These are phyloP conservation scores for Gopherus evgoodei DNA, from an alignment of 2,113 vertebrate genomes.

Conservation along the genomic window DNA sequence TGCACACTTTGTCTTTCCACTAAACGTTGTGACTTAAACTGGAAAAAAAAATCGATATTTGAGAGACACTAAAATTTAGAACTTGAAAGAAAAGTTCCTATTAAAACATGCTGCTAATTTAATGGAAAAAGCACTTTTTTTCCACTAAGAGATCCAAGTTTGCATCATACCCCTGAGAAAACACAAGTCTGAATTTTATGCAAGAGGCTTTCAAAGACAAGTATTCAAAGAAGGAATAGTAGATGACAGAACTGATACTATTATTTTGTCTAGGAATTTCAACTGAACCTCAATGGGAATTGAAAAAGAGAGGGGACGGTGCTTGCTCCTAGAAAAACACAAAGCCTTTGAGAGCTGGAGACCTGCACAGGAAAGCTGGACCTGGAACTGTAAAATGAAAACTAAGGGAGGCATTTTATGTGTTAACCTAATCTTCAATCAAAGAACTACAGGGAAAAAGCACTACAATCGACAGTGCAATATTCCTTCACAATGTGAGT, in stretches of 20 bases:
- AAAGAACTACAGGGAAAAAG: slow-evolving; percentile 6
- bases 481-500: slow-evolving; percentile 21
- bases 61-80: slow-evolving; percentile 55
- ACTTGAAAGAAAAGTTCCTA: slow-evolving; percentile 47
- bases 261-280: slow-evolving; percentile 67
- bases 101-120: slow-evolving; percentile 60
- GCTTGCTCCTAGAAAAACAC: slow-evolving; percentile 15
- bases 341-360: slow-evolving; percentile 36
- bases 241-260: slow-evolving; percentile 23
- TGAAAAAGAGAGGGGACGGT: not conserved
- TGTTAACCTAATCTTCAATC: slow-evolving; percentile 19
- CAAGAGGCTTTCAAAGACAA: slow-evolving; percentile 57
- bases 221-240: slow-evolving; percentile 58
- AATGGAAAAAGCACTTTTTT: slow-evolving; percentile 30
- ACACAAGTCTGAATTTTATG: slow-evolving; percentile 63
- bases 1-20: slow-evolving; percentile 48
- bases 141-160: slow-evolving; percentile 35
- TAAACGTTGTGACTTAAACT: slow-evolving; percentile 58
- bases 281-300: slow-evolving; percentile 18
- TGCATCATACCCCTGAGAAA: slow-evolving; percentile 56
- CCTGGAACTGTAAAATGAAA: slow-evolving; percentile 24
- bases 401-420: not conserved
- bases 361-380: slow-evolving; percentile 25
- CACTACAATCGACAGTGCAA: not conserved
- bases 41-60: slow-evolving; percentile 66